Percentiles rank a stretch among this genome's conserved stretches.
phyloP scores from a whole-genome alignment of 1,140 invertebrate genomes.

The Pseudomyrmex cubaensis region DNA sequence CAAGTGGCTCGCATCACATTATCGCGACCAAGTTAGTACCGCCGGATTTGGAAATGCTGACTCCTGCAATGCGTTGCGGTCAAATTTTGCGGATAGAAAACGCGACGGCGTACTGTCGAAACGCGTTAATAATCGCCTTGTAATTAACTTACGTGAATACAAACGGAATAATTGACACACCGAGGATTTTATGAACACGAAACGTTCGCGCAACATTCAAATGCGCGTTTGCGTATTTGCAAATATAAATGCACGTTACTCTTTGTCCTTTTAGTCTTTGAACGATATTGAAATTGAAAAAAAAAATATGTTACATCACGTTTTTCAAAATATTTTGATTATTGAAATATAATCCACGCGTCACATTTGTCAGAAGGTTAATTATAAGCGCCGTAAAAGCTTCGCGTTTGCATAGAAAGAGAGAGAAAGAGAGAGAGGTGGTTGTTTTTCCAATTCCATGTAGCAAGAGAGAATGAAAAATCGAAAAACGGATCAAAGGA shows the following conservation, averaged over 20 bases:
- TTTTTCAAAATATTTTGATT: constrained; percentile 9
- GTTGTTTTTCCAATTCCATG: constrained; percentile 37
- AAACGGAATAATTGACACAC: constrained; percentile 38
- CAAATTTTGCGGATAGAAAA: constrained; percentile 54
- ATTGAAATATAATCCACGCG: constrained; percentile 39
- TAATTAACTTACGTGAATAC: constrained; percentile 37
- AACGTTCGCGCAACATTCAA: neutral
- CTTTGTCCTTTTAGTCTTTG: neutral
- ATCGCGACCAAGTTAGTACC: constrained; percentile 50
- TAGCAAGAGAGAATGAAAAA: constrained; percentile 41
- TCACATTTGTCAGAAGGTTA: constrained; percentile 46
- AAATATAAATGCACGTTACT: neutral
- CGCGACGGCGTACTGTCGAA: neutral
- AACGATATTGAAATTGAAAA: neutral
- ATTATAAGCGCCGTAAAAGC: constrained; percentile 31
- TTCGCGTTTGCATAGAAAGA: constrained; percentile 6
- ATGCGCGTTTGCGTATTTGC: constrained; percentile 1
- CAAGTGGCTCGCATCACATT: constrained; percentile 54
- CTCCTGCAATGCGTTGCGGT: constrained; percentile 20
- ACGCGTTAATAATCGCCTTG: constrained; percentile 33
- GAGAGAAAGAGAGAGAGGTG: neutral
- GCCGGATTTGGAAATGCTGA: constrained; percentile 47
- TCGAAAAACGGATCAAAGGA: constrained; percentile 49
- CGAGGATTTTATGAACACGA: neutral
- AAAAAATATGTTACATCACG: neutral